Evolutionary conservation across 2,888 invertebrate species (phyloP).

Genomic region (Notodonta dromedarius): DNA sequence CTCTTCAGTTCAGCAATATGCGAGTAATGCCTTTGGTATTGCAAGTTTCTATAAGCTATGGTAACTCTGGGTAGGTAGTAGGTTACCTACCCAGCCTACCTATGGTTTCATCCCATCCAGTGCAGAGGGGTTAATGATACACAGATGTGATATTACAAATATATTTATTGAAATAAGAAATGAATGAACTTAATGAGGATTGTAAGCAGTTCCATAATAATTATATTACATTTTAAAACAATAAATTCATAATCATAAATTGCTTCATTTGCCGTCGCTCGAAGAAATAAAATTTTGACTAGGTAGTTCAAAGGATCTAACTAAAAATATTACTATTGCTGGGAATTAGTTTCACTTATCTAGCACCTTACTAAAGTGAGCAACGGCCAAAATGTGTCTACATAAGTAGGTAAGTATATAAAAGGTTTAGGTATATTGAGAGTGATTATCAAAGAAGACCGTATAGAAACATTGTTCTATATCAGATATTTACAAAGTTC

Average conservation of each 20-base stretch:
- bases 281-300: constrained; percentile 74
- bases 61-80: too few relatives aligned
- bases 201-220: constrained; percentile 63
- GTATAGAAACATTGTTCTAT: constrained; percentile 75
- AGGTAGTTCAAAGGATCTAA: constrained; percentile 62
- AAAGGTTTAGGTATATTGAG: constrained; percentile 67
- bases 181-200: constrained; percentile 73
- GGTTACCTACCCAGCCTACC: too few relatives aligned
- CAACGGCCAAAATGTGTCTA: constrained; percentile 32
- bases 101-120: too few relatives aligned
- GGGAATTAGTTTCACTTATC: constrained; percentile 34
- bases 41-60: too few relatives aligned
- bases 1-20: too few relatives aligned
- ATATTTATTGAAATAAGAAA: constrained; percentile 80
- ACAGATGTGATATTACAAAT: constrained; percentile 77
- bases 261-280: constrained; percentile 58
- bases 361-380: constrained; percentile 68
- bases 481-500: constrained; percentile 76
- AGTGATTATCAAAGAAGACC: constrained; percentile 72
- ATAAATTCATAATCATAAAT: constrained; percentile 15
- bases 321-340: constrained; percentile 31
- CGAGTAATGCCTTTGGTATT: too few relatives aligned
- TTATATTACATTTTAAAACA: constrained; percentile 59
- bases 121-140: constrained; percentile 38
- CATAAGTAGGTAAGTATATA: constrained; percentile 62